A percentile compares a stretch with the other conserved stretches of the same genome.
phyloP scores from a whole-genome alignment of 2,113 vertebrate genomes.

The Malaclemys terrapin region DNA sequence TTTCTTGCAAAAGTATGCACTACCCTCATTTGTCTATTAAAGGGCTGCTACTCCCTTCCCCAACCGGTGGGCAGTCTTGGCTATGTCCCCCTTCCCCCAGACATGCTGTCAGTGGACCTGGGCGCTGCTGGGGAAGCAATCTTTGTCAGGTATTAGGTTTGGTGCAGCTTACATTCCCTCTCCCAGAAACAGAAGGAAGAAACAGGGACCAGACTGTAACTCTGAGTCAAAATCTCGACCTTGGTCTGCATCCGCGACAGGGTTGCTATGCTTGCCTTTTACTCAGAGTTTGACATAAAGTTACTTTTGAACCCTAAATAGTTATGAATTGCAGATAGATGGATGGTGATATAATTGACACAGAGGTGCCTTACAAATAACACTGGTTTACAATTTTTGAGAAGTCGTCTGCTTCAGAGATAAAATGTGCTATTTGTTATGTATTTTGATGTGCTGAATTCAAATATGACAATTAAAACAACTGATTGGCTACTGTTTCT shows the following conservation, averaged over 20 bases:
- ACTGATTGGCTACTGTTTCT: too few relatives aligned
- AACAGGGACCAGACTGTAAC: background rate
- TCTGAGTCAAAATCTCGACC: background rate
- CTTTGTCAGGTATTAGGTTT: background rate
- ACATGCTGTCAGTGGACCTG: background rate
- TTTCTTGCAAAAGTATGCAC: background rate
- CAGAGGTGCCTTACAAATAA: background rate
- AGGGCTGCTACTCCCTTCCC: background rate
- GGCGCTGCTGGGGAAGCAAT: background rate
- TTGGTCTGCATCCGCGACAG: background rate
- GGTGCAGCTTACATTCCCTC: background rate
- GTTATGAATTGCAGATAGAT: background rate
- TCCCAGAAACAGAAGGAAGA: background rate
- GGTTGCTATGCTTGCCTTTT: background rate
- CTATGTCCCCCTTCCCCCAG: background rate
- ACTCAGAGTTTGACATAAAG: background rate
- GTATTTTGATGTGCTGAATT: too few relatives aligned
- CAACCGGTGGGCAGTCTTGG: too few relatives aligned
- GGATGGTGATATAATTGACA: background rate
- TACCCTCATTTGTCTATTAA: background rate
- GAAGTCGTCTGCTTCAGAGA: too few relatives aligned
- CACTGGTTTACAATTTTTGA: too few relatives aligned
- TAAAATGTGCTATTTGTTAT: too few relatives aligned
- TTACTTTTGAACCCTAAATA: background rate
- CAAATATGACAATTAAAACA: too few relatives aligned